Evolutionary conservation across 92 coral and sea anemone species (phyloP).

Genomic region (Porites rus): DNA sequence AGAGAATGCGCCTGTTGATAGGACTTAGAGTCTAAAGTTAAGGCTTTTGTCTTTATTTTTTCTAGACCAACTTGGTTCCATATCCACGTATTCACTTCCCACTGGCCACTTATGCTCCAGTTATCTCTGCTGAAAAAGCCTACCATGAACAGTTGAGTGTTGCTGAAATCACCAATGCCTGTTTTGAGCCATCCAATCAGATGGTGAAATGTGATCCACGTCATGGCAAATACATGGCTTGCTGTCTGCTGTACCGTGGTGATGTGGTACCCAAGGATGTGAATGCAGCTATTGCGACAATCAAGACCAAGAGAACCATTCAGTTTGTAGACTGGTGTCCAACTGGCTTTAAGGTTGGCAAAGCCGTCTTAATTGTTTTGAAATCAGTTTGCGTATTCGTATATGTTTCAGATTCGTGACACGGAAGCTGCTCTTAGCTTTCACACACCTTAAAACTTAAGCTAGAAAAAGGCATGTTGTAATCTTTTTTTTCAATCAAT

Average conservation of each 20-base stretch:
- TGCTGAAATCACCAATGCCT: slow-evolving; percentile 78
- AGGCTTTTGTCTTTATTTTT: too few relatives aligned
- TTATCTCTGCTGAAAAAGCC: slow-evolving; percentile 81
- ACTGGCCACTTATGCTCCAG: slow-evolving; percentile 86
- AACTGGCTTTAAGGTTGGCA: slow-evolving; percentile 78
- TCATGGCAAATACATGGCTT: slow-evolving; percentile 91
- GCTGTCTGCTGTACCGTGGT: slow-evolving; percentile 86
- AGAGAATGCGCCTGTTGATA: too few relatives aligned
- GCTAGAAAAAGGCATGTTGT: too few relatives aligned
- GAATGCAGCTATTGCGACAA: slow-evolving; percentile 86
- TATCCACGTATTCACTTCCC: slow-evolving; percentile 93
- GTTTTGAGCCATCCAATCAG: slow-evolving; percentile 89
- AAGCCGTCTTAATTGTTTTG: too few relatives aligned
- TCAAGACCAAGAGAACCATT: slow-evolving; percentile 88
- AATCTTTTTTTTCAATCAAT: too few relatives aligned
- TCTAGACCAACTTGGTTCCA: slow-evolving; percentile 89
- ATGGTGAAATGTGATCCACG: slow-evolving; percentile 93
- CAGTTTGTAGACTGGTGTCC: slow-evolving; percentile 92
- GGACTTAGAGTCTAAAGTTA: too few relatives aligned
- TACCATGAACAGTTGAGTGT: slow-evolving; percentile 86
- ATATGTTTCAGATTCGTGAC: too few relatives aligned
- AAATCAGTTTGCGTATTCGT: too few relatives aligned
- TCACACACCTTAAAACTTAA: too few relatives aligned
- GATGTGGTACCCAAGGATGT: slow-evolving; percentile 92
- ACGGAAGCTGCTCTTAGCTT: too few relatives aligned